Evolutionary conservation across 2,113 vertebrate genomes (phyloP).

Genomic region (Glareola pratincola): DNA sequence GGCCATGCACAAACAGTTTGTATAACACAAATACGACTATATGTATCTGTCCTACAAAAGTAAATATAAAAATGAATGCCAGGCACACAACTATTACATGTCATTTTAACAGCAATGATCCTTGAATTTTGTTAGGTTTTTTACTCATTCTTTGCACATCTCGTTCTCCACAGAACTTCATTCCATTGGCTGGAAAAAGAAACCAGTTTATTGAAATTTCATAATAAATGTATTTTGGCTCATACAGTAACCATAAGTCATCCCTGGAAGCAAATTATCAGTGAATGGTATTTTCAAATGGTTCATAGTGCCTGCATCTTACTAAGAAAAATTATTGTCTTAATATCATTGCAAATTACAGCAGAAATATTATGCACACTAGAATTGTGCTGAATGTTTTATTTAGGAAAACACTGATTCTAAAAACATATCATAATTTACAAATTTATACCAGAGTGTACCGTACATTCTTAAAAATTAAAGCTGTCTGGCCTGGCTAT

Average conservation of each 20-base stretch:
- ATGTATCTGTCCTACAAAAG: background rate
- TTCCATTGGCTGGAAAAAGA: background rate
- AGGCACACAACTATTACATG: background rate
- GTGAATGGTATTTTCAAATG: background rate
- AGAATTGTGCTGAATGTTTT: constrained; percentile 17
- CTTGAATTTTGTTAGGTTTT: background rate
- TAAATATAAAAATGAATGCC: background rate
- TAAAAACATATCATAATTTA: constrained; percentile 49
- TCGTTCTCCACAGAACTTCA: background rate
- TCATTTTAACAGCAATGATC: background rate
- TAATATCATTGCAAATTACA: constrained; percentile 44
- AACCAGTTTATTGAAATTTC: background rate
- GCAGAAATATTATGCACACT: constrained; percentile 14
- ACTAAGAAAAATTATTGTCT: constrained; percentile 13
- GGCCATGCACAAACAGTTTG: background rate
- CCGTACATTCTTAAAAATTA: constrained; percentile 70
- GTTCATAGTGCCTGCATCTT: background rate
- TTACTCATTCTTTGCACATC: background rate
- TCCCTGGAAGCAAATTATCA: background rate
- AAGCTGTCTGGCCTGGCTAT: constrained; percentile 45
- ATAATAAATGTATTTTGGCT: background rate
- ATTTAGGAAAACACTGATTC: constrained; percentile 56
- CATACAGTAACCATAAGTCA: background rate
- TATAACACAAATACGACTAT: background rate
- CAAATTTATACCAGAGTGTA: constrained; percentile 33